Percentiles rank a stretch among this genome's conserved stretches.
Evolutionary conservation across 30 jellyfish, hydroid and myxozoan genomes (phyloP).

Genomic region (Pseudorhiza aurosa): DNA sequence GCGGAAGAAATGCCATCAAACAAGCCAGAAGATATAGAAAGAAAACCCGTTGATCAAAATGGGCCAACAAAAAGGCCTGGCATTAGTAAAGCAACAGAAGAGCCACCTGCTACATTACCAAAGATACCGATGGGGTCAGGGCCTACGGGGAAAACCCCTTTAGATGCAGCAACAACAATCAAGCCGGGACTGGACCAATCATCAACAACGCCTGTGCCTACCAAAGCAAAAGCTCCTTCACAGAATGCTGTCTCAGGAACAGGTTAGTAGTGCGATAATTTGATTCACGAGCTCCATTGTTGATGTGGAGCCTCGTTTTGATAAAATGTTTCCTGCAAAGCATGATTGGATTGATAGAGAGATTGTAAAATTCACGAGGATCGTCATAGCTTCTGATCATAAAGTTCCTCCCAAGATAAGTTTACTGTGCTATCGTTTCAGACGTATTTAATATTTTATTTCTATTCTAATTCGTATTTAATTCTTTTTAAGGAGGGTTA

Average conservation of each 20-base stretch:
- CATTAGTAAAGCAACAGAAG: neutral
- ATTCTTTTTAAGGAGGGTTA: no score
- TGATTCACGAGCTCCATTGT: no score
- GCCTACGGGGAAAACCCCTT: neutral
- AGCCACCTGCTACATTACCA: slow-evolving; percentile 1
- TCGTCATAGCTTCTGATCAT: no score
- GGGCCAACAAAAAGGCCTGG: neutral
- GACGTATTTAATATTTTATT: no score
- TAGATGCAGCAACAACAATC: neutral
- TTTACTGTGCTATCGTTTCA: no score
- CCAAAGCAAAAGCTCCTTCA: neutral
- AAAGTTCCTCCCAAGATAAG: no score
- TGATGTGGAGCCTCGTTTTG: no score
- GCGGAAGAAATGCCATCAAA: neutral
- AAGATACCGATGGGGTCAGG: neutral
- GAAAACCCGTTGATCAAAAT: neutral
- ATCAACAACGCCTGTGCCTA: neutral
- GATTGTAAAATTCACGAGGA: no score
- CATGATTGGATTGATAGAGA: no score
- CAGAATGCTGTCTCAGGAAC: neutral
- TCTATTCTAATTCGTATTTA: no score
- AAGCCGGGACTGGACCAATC: neutral
- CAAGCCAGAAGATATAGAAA: neutral
- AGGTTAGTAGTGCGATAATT: no score
- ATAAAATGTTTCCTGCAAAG: no score